Conservation (phyloP, 2,797 vertebrate genomes). For the Pachyuromys duprasi region DNA sequence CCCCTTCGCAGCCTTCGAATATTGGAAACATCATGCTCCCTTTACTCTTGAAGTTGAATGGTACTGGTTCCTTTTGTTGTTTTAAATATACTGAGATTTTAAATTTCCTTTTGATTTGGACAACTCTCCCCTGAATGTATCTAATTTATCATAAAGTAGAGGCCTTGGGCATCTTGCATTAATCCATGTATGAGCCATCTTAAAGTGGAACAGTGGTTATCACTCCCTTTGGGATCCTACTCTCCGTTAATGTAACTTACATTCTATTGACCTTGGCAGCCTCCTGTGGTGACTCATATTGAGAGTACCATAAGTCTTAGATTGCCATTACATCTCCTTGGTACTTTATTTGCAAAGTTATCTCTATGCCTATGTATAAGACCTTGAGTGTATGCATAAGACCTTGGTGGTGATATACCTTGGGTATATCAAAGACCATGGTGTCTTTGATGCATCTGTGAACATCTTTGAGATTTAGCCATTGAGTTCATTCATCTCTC, state of each 20-base stretch:
- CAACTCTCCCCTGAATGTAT: neutral
- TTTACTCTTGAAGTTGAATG: neutral
- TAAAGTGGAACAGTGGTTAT: neutral
- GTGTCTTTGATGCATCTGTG: neutral
- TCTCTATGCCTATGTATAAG: neutral
- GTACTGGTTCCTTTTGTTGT: neutral
- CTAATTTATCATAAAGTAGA: neutral
- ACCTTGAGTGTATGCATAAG: neutral
- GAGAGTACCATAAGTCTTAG: neutral
- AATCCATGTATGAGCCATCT: neutral
- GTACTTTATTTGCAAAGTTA: conserved; percentile 27
- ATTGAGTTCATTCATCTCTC: neutral
- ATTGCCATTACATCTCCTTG: neutral
- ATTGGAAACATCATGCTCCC: conserved; percentile 1
- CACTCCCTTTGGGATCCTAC: neutral
- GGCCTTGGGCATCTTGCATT: neutral
- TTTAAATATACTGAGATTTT: conserved; percentile 6
- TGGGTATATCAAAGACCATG: no score
- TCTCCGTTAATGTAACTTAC: neutral
- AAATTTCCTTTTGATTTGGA: neutral
- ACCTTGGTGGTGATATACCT: neutral
- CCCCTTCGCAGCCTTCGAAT: neutral
- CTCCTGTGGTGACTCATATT: neutral
- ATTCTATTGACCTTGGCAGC: neutral
- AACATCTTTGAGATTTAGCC: neutral